phyloP scores from a whole-genome alignment of 2,113 vertebrate genomes.

The Albula glossodonta region DNA sequence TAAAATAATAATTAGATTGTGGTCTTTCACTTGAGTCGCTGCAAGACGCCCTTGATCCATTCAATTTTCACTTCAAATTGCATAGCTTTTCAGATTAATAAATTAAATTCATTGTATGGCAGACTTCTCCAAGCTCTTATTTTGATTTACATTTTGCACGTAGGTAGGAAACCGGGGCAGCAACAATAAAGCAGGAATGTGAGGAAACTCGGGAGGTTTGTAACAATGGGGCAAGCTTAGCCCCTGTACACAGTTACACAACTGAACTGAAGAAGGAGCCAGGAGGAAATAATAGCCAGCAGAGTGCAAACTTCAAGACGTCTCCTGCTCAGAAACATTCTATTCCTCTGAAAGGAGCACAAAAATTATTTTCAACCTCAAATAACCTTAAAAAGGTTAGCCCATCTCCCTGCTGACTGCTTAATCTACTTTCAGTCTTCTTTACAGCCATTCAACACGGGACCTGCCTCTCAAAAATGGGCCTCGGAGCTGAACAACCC shows the following conservation, averaged over 20 bases:
- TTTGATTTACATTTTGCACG: constrained; percentile 47
- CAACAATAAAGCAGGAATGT: constrained; percentile 50
- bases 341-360: neutral
- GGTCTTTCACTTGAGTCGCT: neutral
- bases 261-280: constrained; percentile 43
- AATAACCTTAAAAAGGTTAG: neutral
- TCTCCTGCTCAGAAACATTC: neutral
- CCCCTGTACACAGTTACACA: constrained; percentile 45
- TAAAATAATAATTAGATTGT: neutral
- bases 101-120: constrained; percentile 17
- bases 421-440: neutral
- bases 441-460: neutral
- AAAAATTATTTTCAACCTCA: neutral
- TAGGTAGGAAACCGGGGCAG: constrained; percentile 64
- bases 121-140: constrained; percentile 14
- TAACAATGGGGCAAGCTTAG: constrained; percentile 61
- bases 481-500: neutral
- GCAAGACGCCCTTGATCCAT: neutral
- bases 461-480: neutral
- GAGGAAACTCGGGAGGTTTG: constrained; percentile 41
- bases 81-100: too few relatives aligned
- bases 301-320: constrained; percentile 7
- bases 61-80: neutral
- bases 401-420: neutral
- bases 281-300: constrained; percentile 29